phyloP scores from a whole-genome alignment of 1,140 invertebrate species.

The Drosophila ambigua region DNA sequence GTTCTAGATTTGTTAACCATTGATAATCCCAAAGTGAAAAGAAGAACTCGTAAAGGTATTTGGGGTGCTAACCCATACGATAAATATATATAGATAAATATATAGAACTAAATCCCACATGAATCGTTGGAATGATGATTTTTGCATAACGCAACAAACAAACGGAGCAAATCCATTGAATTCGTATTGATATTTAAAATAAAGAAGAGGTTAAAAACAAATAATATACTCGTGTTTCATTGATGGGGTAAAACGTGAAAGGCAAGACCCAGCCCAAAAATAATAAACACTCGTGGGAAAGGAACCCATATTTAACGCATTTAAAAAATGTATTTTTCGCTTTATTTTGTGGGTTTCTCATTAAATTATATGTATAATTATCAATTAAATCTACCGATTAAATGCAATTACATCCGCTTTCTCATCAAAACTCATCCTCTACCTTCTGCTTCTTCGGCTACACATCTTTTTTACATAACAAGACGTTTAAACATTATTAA shows the following conservation, averaged over 20 bases:
- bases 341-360: constrained; percentile 56
- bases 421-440: constrained; percentile 13
- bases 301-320: constrained; percentile 49
- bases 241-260: constrained; percentile 15
- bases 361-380: constrained; percentile 69
- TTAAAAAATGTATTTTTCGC: constrained; percentile 66
- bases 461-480: constrained; percentile 56
- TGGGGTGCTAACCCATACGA: constrained; percentile 58
- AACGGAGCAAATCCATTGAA: constrained; percentile 64
- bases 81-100: constrained; percentile 56
- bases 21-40: constrained; percentile 70
- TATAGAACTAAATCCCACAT: constrained; percentile 41
- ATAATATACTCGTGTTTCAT: not conserved
- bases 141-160: constrained; percentile 33
- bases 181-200: constrained; percentile 67
- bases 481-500: constrained; percentile 27
- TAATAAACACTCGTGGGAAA: not conserved
- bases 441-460: constrained; percentile 27
- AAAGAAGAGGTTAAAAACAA: constrained; percentile 43
- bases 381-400: constrained; percentile 75
- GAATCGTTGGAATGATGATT: constrained; percentile 37
- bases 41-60: constrained; percentile 55
- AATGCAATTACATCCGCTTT: constrained; percentile 68
- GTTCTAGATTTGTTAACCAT: constrained; percentile 61
- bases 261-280: constrained; percentile 9